Conservation (phyloP, 2,797 vertebrate genomes). For the Crocidura indochinensis region DNA sequence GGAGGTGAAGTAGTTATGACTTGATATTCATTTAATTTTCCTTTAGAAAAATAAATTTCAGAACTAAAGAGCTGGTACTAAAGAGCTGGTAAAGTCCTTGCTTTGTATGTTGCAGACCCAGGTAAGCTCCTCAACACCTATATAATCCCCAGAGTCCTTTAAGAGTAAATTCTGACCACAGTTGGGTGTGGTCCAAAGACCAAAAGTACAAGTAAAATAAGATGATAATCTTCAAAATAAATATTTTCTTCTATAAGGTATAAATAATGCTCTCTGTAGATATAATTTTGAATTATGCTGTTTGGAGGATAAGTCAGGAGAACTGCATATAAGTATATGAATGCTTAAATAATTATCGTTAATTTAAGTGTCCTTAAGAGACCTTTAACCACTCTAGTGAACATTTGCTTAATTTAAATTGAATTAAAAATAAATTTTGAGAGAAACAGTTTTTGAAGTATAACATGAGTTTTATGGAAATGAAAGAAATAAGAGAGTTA, state of each 20-base stretch:
- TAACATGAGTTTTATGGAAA: constrained; percentile 67
- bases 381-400: constrained; percentile 81
- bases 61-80: too few species aligned
- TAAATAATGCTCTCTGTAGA: constrained; percentile 65
- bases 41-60: constrained; percentile 74
- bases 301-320: constrained; percentile 79
- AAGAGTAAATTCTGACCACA: too few species aligned
- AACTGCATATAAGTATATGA: constrained; percentile 74
- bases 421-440: constrained; percentile 82
- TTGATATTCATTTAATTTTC: constrained; percentile 49
- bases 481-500: constrained; percentile 35
- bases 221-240: constrained; percentile 70
- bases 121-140: too few species aligned
- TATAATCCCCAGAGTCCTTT: too few species aligned
- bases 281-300: constrained; percentile 81
- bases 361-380: constrained; percentile 85
- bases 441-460: constrained; percentile 75
- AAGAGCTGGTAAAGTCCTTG: too few species aligned
- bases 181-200: too few species aligned
- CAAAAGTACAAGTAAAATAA: too few species aligned
- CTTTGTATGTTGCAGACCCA: too few species aligned
- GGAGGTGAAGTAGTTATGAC: constrained; percentile 65
- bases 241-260: constrained; percentile 44
- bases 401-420: constrained; percentile 86
- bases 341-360: constrained; percentile 84